Evolutionary conservation across 2,113 vertebrate genomes (phyloP), one percentile per base, ranked within the genome.

Genomic region (Mixornis gularis): DNA sequence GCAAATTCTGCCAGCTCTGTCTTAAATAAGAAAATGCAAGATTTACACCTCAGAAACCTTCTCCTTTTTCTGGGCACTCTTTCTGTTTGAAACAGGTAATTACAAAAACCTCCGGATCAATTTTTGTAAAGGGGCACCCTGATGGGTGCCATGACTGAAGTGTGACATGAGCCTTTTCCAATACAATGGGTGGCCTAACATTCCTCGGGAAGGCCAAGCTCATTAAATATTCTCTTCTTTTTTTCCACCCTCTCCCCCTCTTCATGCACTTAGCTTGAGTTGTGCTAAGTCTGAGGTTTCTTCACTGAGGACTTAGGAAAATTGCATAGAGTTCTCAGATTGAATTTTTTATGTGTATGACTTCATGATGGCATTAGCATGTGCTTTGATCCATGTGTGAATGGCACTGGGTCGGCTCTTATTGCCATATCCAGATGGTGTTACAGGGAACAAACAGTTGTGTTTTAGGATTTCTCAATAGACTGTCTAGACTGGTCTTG

Each of bases 401-500:
- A 98, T 98, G 98, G 97, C 95, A 97, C 97, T 98, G 98, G 98
- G 98, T 98, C 98, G 98, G 97, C 98, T 98, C 98, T 98, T 98
- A 98, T 98, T 98, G 98, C 98, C 98, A 98, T 98, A 98, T 99
- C 98, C 99, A 99, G 99, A 99, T 99, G 99, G 99, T 98, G 98
- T 98, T 98, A 98, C 97, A 97, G 98, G 98, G 98, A 98, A 99
- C 98, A 99, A 99, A 99, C 98, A 98, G 98, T 97, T 98, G 98
- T 98, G 97, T 99, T 98, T 98, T 98, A 98, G 98, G 98, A 98
- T 98, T 98, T 98, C 98, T 99, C 99, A 99, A 99, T 99, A 99
- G 99, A 98, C 98, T 98, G 99, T 99, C 99, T 99, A 99, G 99
- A 99, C 99, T 99, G 98, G 98, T 98, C 98, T 98, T 98, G 98